A percentile compares a stretch with the other conserved stretches of the same genome.
These are phyloP conservation scores for Ptilodon capucinus DNA, from an alignment of 2,888 invertebrate genomes.

Conservation along the genomic window DNA sequence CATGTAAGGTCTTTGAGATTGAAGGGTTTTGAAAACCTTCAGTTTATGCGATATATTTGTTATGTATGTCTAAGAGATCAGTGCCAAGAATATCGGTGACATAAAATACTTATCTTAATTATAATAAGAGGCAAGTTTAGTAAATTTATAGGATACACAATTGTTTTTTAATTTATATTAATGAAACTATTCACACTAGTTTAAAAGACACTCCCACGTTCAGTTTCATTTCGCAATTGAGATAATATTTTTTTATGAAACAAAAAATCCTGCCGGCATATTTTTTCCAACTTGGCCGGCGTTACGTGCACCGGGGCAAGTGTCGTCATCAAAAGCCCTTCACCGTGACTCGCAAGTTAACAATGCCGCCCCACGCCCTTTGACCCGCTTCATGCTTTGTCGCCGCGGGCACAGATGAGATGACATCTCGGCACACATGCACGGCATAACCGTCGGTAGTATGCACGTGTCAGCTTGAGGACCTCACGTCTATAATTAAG, in stretches of 20 bases:
- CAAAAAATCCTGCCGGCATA: conserved; percentile 44
- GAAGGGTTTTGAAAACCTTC: conserved; percentile 41
- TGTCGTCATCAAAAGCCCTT: conserved; percentile 74
- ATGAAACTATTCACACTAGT: too few relatives aligned
- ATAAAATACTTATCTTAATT: too few relatives aligned
- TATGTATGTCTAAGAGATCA: too few relatives aligned
- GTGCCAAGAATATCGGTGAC: too few relatives aligned
- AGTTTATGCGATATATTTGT: conserved; percentile 13
- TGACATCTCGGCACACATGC: conserved; percentile 57
- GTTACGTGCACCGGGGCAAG: conserved; percentile 46
- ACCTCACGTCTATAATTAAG: neutral
- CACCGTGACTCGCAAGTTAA: conserved; percentile 74
- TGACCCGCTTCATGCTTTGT: conserved; percentile 76
- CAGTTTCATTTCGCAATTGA: neutral
- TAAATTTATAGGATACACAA: too few relatives aligned
- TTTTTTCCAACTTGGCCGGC: conserved; percentile 36
- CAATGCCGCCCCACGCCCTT: conserved; percentile 74
- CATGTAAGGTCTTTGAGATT: conserved; percentile 43
- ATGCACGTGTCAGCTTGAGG: neutral
- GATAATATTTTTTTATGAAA: conserved; percentile 18
- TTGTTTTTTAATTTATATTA: too few relatives aligned
- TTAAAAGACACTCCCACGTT: too few relatives aligned
- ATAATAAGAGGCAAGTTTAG: too few relatives aligned
- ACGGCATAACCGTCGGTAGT: conserved; percentile 3
- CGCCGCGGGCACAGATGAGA: conserved; percentile 65